Evolutionary conservation across 1,140 invertebrate species (phyloP).

Genomic region (Aphelinus certus): DNA sequence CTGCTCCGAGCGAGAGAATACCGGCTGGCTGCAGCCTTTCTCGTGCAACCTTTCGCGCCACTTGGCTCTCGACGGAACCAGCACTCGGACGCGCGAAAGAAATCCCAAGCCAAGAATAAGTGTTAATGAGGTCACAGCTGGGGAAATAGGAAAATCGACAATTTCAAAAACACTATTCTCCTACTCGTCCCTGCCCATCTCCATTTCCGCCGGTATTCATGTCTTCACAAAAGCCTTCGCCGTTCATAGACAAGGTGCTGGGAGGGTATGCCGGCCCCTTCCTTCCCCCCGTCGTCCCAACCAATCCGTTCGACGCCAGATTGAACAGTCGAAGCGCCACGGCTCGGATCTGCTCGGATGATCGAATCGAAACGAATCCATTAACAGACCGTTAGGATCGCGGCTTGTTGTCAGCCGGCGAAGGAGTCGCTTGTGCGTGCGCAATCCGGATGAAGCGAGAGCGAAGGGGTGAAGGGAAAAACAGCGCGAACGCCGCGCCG

Average conservation of each 20-base stretch:
- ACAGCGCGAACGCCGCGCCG: constrained; percentile 41
- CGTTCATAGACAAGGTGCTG: constrained; percentile 51
- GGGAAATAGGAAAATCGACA: constrained; percentile 47
- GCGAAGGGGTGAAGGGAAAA: neutral
- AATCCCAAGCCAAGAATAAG: neutral
- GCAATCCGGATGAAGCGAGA: neutral
- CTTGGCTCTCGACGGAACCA: neutral
- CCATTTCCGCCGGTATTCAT: constrained; percentile 50
- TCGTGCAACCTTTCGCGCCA: neutral
- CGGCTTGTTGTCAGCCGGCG: constrained; percentile 3
- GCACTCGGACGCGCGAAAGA: neutral
- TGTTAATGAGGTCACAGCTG: constrained; percentile 10
- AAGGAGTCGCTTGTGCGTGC: neutral
- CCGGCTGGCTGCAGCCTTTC: neutral
- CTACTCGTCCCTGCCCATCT: constrained; percentile 1
- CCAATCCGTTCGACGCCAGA: too few species aligned
- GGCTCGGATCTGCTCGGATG: constrained; percentile 36
- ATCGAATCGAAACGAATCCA: constrained; percentile 65
- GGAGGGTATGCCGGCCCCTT: constrained; percentile 43
- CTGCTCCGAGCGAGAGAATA: neutral
- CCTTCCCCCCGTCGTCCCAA: constrained; percentile 20
- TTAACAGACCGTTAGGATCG: constrained; percentile 62
- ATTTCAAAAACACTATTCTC: constrained; percentile 22
- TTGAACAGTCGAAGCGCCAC: too few species aligned
- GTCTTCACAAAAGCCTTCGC: constrained; percentile 49